Percentiles rank a stretch among this genome's conserved stretches.
Evolutionary conservation across 2,113 vertebrate species (phyloP).

Genomic region (Tichodroma muraria): DNA sequence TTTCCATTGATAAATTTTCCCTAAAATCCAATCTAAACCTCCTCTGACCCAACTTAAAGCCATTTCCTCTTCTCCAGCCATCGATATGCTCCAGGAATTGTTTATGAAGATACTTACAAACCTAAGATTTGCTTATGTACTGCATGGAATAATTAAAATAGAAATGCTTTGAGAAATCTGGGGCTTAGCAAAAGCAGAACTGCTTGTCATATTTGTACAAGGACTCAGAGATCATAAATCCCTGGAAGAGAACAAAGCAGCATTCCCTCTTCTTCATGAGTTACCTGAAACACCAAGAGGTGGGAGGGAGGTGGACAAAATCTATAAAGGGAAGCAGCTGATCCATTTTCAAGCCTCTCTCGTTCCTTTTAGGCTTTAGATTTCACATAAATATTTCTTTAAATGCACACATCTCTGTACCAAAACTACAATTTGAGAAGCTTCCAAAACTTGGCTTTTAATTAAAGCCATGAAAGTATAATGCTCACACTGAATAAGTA

Average conservation of each 20-base stretch:
- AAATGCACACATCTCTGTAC: constrained; percentile 2
- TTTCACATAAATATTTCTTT: constrained; percentile 51
- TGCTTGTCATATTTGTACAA: neutral
- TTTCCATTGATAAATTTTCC: neutral
- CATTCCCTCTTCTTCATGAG: neutral
- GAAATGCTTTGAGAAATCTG: neutral
- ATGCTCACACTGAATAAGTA: constrained; percentile 55
- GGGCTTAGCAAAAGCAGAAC: neutral
- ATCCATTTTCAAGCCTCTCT: neutral
- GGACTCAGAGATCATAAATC: neutral
- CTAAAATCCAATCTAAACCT: neutral
- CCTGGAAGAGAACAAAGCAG: neutral
- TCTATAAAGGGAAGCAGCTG: neutral
- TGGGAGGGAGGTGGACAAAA: neutral
- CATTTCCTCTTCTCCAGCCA: neutral
- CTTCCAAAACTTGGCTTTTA: constrained; percentile 54
- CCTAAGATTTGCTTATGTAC: neutral
- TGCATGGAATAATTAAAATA: neutral
- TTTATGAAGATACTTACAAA: neutral
- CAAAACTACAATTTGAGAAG: constrained; percentile 39
- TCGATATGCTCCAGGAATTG: neutral
- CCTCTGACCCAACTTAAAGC: neutral
- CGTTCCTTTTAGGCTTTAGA: neutral
- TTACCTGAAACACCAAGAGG: neutral
- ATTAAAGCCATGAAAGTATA: constrained; percentile 62